A percentile compares a stretch with the other conserved stretches of the same genome.
Conservation (phyloP, 2,888 invertebrate genomes). For the Rhagium mordax region DNA sequence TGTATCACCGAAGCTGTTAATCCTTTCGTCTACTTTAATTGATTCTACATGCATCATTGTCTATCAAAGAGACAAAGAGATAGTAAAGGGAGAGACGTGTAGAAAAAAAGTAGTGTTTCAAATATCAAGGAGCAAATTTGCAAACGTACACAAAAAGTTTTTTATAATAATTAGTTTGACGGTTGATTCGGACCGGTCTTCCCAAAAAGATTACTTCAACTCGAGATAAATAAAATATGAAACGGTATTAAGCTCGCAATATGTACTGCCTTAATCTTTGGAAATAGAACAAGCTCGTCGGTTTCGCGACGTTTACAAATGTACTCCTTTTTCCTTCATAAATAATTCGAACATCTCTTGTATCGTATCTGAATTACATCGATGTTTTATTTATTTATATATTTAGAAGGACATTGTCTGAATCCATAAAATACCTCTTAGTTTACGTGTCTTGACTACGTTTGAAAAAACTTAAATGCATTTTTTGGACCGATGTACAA, state of each 20-base stretch:
- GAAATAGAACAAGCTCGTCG: neutral
- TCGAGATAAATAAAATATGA: neutral
- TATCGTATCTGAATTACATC: neutral
- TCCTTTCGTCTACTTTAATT: no score
- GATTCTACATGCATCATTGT: no score
- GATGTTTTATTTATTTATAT: slow-evolving; percentile 3
- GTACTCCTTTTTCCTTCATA: slow-evolving; percentile 5
- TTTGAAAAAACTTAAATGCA: neutral
- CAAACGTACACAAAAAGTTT: no score
- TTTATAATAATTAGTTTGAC: no score
- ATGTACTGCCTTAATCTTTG: neutral
- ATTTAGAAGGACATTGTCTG: neutral
- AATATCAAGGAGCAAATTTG: no score
- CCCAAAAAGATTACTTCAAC: neutral
- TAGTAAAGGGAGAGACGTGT: no score
- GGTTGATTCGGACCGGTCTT: no score
- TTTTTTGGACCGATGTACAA: neutral
- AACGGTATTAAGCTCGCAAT: neutral
- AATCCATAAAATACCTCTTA: neutral
- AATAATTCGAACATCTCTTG: neutral
- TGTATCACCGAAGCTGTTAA: no score
- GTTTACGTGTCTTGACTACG: slow-evolving; percentile 7
- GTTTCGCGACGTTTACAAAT: slow-evolving; percentile 9
- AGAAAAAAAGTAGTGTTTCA: no score
- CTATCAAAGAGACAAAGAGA: no score